Conservation (phyloP, 2,797 vertebrate genomes). For the Poecile montanus region DNA sequence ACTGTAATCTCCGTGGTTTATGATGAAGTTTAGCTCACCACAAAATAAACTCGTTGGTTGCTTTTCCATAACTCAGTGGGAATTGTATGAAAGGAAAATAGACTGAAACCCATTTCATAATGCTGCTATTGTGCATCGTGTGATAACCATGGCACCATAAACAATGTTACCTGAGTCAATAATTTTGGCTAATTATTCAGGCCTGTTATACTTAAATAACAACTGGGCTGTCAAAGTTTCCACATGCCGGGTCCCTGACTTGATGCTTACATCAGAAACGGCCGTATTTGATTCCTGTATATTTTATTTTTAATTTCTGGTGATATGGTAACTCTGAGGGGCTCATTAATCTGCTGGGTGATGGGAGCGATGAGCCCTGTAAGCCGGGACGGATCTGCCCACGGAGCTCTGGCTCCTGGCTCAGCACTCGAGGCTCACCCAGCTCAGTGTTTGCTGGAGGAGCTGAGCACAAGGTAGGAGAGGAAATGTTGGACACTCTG, state of each 20-base stretch:
- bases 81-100: background rate
- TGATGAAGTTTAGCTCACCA: background rate
- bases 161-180: background rate
- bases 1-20: background rate
- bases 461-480: background rate
- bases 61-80: background rate
- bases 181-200: background rate
- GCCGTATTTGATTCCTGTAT: accelerated
- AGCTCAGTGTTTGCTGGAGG: background rate
- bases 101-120: background rate
- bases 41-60: background rate
- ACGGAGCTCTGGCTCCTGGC: background rate
- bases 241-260: background rate
- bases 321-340: background rate
- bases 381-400: background rate
- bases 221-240: background rate
- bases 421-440: background rate
- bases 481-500: background rate
- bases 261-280: accelerated
- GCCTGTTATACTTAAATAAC: background rate
- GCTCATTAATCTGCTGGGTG: background rate
- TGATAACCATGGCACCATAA: background rate
- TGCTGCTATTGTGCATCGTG: background rate
- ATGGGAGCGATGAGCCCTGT: background rate
- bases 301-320: background rate